These are phyloP conservation scores for Aporophyla lueneburgensis DNA, from an alignment of 2,888 invertebrate genomes.

Conservation along the genomic window DNA sequence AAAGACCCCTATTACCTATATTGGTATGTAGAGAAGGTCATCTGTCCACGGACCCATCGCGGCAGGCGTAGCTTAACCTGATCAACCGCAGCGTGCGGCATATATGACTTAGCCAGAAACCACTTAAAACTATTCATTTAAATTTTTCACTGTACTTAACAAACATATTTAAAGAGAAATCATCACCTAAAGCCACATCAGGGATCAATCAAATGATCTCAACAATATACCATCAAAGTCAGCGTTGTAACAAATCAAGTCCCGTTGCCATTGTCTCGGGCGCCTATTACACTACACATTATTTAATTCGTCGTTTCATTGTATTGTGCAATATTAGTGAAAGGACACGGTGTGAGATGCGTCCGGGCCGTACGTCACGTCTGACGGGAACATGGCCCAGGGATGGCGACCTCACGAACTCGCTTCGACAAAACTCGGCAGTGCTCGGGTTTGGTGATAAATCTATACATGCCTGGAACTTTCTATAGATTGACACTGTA, in stretches of 20 bases:
- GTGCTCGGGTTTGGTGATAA: slow-evolving; percentile 43
- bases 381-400: slow-evolving; percentile 65
- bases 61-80: too few relatives aligned
- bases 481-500: slow-evolving; percentile 33
- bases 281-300: slow-evolving; percentile 41
- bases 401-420: slow-evolving; percentile 66
- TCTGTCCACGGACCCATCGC: too few relatives aligned
- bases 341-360: slow-evolving; percentile 67
- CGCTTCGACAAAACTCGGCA: slow-evolving; percentile 33
- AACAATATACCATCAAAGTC: slow-evolving; percentile 25
- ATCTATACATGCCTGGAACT: slow-evolving; percentile 47
- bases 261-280: slow-evolving; percentile 40
- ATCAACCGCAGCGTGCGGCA: too few relatives aligned
- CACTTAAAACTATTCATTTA: too few relatives aligned
- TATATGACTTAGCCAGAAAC: too few relatives aligned
- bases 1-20: too few relatives aligned
- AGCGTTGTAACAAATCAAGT: slow-evolving; percentile 18
- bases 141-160: too few relatives aligned
- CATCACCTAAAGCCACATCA: slow-evolving; percentile 9
- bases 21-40: too few relatives aligned
- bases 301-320: slow-evolving; percentile 54
- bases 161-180: slow-evolving; percentile 7
- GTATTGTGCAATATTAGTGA: slow-evolving; percentile 65
- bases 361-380: slow-evolving; percentile 61
- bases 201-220: slow-evolving; percentile 22